These are phyloP conservation scores for Palythoa caribaeorum DNA, from an alignment of 92 coral and sea anemone species.

Conservation along the genomic window DNA sequence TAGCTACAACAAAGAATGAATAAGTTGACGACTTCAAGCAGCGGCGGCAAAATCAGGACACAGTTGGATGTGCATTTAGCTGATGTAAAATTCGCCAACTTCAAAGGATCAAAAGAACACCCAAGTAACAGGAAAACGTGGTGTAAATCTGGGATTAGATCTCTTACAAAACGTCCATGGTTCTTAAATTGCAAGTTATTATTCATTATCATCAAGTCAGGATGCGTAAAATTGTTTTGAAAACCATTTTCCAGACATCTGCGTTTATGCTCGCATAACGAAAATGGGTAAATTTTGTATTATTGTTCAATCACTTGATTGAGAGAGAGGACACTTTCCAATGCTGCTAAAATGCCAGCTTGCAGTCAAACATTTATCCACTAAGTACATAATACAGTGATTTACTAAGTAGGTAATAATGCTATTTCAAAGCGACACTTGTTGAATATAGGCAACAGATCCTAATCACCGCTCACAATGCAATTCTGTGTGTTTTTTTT, in stretches of 20 bases:
- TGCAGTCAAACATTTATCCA: not conserved
- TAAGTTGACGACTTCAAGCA: slow-evolving; percentile 5
- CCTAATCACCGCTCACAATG: not conserved
- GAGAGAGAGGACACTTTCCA: not conserved
- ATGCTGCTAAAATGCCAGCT: not conserved
- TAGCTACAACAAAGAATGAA: not conserved
- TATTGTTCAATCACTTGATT: not conserved
- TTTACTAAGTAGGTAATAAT: too few species aligned
- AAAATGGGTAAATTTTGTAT: not conserved
- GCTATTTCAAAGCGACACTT: not conserved
- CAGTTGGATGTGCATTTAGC: slow-evolving; percentile 23
- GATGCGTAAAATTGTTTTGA: too few species aligned
- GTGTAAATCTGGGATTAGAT: slow-evolving; percentile 37
- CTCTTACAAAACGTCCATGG: not conserved
- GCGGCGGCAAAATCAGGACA: not conserved
- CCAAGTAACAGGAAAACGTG: slow-evolving; percentile 8
- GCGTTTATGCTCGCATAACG: not conserved
- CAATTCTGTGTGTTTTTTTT: not conserved
- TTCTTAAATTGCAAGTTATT: not conserved
- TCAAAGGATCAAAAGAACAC: slow-evolving; percentile 40
- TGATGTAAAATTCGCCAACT: slow-evolving; percentile 2
- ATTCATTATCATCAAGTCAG: not conserved
- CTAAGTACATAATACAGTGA: not conserved
- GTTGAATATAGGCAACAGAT: not conserved
- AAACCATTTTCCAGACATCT: not conserved